Conservation (phyloP, 2,113 vertebrate species). For the Caranx melampygus region DNA sequence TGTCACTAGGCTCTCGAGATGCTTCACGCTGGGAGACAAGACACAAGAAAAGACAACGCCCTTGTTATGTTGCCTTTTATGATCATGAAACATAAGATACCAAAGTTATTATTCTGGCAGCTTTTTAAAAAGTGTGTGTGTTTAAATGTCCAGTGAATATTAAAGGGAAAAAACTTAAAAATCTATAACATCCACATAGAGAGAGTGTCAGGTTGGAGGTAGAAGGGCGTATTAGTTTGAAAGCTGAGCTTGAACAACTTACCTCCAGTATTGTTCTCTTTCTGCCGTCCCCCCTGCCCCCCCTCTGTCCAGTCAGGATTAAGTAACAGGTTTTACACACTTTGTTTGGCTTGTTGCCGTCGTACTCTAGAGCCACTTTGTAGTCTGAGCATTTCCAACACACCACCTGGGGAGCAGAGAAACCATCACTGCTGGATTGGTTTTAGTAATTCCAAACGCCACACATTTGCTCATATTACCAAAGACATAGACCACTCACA, state of each 20-base stretch:
- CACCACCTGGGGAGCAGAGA: slow-evolving; percentile 86
- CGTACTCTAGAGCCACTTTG: slow-evolving; percentile 91
- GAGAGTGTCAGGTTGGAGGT: too few relatives aligned
- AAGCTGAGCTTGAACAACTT: neutral
- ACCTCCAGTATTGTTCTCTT: slow-evolving; percentile 89
- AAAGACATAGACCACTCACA: slow-evolving; percentile 78
- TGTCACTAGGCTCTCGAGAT: slow-evolving; percentile 84
- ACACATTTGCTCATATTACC: too few relatives aligned
- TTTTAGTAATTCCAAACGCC: too few relatives aligned
- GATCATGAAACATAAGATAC: neutral
- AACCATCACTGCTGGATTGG: accelerated
- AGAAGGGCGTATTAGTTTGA: too few relatives aligned
- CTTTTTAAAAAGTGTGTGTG: too few relatives aligned
- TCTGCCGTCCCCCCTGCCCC: slow-evolving; percentile 81
- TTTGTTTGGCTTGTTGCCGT: slow-evolving; percentile 90
- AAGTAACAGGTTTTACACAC: slow-evolving; percentile 93
- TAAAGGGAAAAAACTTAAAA: neutral
- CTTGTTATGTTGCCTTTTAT: neutral
- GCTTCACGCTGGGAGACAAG: slow-evolving; percentile 83
- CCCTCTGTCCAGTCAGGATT: slow-evolving; percentile 85
- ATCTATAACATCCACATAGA: too few relatives aligned
- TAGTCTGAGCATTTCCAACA: slow-evolving; percentile 97
- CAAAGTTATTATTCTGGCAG: too few relatives aligned
- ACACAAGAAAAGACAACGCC: neutral
- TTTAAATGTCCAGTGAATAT: too few relatives aligned